Base-by-base conservation (phyloP, 2,113 vertebrate genomes). In the Bubalus kerabau region DNA sequence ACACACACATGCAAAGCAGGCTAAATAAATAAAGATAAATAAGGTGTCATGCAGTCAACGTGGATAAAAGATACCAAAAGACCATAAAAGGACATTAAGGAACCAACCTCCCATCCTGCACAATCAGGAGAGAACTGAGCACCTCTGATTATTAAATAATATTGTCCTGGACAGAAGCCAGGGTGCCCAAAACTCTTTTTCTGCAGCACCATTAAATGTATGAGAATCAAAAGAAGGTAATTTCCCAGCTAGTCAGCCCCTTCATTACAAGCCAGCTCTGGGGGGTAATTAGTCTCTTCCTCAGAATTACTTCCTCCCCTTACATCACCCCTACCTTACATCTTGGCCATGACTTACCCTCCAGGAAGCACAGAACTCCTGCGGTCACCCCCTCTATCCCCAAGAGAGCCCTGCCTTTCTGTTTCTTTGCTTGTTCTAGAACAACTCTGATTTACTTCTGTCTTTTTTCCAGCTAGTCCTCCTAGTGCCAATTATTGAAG, bases 161-260 rank as follows among this genome's bases (percentile, higher is more conserved):
- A 93, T 84, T 23, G 3, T 97, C 84, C 52, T 94, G 67, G 97
- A 94, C n/a, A n/a, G 89, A 48, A 95, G 97, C 95, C 11, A 2
- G 67, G 36, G 83, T 43, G 97, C 50, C 83, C 64, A 97, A 64
- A 46, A 95, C n/a, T 93, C 93, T 87, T 89, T 60, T 89, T 93
- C 94, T 87, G 10, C 56, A 95, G 91, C 67, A 76, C 93, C 91
- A 97, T 97, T 98, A 98, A 97, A 95, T 88, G 93, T 84, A 97
- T 98, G 97, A 98, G 97, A 98, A 98, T 98, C 93, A 98, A 98
- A 98, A 97, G 98, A 92, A 95, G 97, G 95, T 96, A 95, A 97
- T 98, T 96, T 97, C 91, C 90, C 92, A 98, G 95, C 96, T 98
- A 97, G 94, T 71, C 82, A 97, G 64, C 26, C 95, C 67, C 67